phyloP scores from a whole-genome alignment of 2,888 invertebrate genomes.

The Campoplex nolae region DNA sequence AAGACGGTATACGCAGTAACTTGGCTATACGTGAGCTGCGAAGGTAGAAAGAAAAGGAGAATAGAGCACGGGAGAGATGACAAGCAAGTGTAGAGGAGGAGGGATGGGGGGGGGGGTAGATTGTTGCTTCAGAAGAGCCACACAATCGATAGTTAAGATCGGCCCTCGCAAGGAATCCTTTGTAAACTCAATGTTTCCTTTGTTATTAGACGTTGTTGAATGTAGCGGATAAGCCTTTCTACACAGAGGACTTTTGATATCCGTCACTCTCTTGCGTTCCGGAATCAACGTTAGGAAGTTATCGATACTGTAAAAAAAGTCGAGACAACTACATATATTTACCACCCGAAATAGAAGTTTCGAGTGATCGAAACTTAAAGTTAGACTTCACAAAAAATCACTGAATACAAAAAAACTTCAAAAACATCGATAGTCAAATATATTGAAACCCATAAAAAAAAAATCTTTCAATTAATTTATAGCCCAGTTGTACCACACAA shows the following conservation, averaged over 20 bases:
- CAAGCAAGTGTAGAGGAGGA: not conserved
- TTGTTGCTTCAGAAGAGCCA: conserved; percentile 19
- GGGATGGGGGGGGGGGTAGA: not conserved
- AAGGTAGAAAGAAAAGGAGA: not conserved
- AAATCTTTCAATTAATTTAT: too few species aligned
- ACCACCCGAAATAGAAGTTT: too few species aligned
- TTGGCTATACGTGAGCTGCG: not conserved
- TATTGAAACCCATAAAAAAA: too few species aligned
- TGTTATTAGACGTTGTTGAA: not conserved
- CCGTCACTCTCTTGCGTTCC: not conserved
- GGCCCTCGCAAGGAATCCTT: conserved; percentile 8
- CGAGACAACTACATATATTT: too few species aligned
- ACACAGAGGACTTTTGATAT: not conserved
- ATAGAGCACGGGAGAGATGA: not conserved
- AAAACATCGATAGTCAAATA: too few species aligned
- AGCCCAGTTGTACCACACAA: too few species aligned
- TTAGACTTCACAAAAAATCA: too few species aligned
- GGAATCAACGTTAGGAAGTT: not conserved
- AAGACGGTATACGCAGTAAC: conserved; percentile 53
- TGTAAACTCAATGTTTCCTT: not conserved
- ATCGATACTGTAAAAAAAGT: too few species aligned
- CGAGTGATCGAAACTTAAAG: too few species aligned
- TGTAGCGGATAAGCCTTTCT: not conserved
- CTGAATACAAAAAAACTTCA: too few species aligned
- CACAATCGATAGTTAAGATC: conserved; percentile 40